A percentile compares a stretch with the other conserved stretches of the same genome.
Evolutionary conservation across 2,113 vertebrate genomes (phyloP).

Genomic region (Motacilla tschutschensis): DNA sequence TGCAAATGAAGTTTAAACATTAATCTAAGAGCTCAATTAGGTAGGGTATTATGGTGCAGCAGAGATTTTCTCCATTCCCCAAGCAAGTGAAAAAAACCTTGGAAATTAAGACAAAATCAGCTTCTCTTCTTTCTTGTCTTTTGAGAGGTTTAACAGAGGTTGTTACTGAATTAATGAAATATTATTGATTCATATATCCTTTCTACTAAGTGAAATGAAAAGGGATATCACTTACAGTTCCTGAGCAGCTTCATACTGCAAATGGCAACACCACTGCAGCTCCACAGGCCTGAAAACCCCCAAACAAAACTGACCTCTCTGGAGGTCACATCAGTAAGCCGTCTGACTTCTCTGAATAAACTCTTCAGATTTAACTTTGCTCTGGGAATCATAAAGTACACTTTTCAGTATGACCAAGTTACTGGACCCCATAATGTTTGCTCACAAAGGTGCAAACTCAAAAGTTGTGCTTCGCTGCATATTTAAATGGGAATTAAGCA

Average conservation of each 20-base stretch:
- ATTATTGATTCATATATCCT: slow-evolving; percentile 23
- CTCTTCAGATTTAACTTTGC: neutral
- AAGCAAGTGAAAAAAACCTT: slow-evolving; percentile 24
- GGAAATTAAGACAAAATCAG: slow-evolving; percentile 47
- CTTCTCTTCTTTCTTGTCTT: slow-evolving; percentile 36
- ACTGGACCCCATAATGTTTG: neutral
- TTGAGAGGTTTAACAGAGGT: slow-evolving; percentile 34
- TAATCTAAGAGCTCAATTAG: slow-evolving; percentile 64
- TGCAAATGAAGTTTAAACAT: slow-evolving; percentile 67
- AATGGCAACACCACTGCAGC: neutral
- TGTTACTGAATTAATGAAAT: slow-evolving; percentile 61
- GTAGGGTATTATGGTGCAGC: slow-evolving; percentile 32
- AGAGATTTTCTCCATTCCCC: slow-evolving; percentile 36
- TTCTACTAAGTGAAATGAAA: slow-evolving; percentile 15
- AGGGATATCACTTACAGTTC: neutral
- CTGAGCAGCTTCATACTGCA: neutral
- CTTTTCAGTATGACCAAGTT: neutral
- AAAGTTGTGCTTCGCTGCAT: neutral
- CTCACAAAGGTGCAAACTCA: neutral
- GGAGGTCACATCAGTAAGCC: neutral
- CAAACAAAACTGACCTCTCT: neutral
- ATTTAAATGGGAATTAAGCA: slow-evolving; percentile 34
- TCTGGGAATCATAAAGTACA: neutral
- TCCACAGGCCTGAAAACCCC: neutral
- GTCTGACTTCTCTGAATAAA: neutral